Evolutionary conservation across 2,113 vertebrate genomes (phyloP), one percentile per base, ranked within the genome.

Genomic region (Chionomys nivalis): DNA sequence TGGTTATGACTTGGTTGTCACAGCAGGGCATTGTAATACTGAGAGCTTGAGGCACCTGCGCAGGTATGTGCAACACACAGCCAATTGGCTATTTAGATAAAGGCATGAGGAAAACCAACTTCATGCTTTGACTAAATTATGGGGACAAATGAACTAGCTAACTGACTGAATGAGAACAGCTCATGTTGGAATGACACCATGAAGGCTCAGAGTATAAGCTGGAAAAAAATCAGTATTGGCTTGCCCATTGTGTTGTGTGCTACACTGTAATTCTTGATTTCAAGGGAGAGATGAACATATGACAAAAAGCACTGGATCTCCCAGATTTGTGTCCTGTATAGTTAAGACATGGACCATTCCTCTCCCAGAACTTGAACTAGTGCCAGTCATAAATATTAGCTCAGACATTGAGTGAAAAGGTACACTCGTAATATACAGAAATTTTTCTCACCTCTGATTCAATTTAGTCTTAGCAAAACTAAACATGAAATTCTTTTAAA

Each of bases 401-500:
- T 82, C 11, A 82, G 31, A 88, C 85, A 47, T 89, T 12, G 1
- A 36, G 39, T 70, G 70, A 83, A 61, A 95, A 76, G 55, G 52
- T 87, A 95, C 39, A 94, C 81, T 82, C 58, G 73, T 24, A 92
- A 58, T 63, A 36, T 49, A 92, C 55, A 75, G 42, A 90, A 87
- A 68, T 89, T 44, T 76, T 78, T 95, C 39, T 93, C 89, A 61
- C 73, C 52, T 39, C 10, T 73, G 61, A 96, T 95, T 91, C 70
- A 72, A 42, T 94, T 97, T 89, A 95, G 49, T 90, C 92, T 89
- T 73, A 89, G 66, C 55, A 36, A 96, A 94, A 26, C 33, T 82
- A 63, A 65, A 93, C 44, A 89, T 93, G 91, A 82, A 93, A 24
- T 13, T 86, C 86, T 88, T 93, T 91, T 82, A 70, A 96, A 96